phyloP scores from a whole-genome alignment of 2,113 vertebrate species.

The Spea bombifrons region DNA sequence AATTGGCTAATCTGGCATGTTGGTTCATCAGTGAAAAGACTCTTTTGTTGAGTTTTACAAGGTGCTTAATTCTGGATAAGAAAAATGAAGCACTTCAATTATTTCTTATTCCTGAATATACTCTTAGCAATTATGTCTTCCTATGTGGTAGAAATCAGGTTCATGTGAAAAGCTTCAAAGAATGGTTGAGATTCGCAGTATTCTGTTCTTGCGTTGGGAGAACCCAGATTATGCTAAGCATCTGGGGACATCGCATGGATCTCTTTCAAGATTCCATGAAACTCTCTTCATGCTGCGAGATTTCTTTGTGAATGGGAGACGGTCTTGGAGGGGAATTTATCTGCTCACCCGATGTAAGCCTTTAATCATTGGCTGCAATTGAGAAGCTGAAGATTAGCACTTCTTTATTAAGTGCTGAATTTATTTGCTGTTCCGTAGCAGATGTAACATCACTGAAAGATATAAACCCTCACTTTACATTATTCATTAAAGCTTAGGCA shows the following conservation, averaged over 20 bases:
- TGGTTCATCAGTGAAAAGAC: conserved; percentile 48
- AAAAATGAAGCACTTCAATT: conserved; percentile 48
- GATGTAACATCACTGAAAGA: background rate
- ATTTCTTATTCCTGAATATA: conserved; percentile 47
- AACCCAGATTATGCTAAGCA: background rate
- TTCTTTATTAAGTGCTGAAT: background rate
- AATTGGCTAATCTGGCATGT: conserved; percentile 49
- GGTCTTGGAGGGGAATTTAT: background rate
- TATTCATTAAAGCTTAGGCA: too few species aligned
- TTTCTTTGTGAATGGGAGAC: background rate
- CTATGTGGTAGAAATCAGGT: conserved; percentile 32
- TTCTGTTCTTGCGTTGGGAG: conserved; percentile 12
- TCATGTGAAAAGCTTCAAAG: conserved; percentile 25
- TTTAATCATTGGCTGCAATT: background rate
- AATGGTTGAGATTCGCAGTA: conserved; percentile 2
- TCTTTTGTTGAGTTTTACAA: conserved; percentile 47
- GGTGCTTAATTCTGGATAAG: conserved; percentile 48
- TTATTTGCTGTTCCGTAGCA: background rate
- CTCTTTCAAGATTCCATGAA: background rate
- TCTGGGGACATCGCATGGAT: background rate
- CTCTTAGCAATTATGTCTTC: conserved; percentile 42
- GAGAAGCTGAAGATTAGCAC: background rate
- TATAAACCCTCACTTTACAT: background rate
- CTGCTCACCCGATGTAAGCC: background rate
- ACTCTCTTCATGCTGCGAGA: background rate